Evolutionary conservation across 1,140 invertebrate genomes (phyloP), one percentile per base, ranked within the genome.

Genomic region (Spodoptera litura): DNA sequence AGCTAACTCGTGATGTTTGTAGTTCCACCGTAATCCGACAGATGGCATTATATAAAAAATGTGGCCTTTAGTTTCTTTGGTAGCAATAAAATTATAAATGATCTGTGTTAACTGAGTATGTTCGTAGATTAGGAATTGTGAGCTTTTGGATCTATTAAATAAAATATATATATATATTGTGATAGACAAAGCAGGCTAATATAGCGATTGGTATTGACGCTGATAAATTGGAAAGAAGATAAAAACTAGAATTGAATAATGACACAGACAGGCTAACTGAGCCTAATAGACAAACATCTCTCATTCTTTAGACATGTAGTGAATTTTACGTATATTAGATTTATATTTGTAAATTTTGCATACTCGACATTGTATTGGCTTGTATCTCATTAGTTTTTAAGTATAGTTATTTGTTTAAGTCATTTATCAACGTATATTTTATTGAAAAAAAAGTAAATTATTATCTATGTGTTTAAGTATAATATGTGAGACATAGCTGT

Each of bases 311-410:
- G 55, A 55, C 20, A 15, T 55, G 27, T 71, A 71, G 68, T 11
- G 51, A 38, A 56, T 71, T 38, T 38, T 55, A 31, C 31, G 44
- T 56, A 35, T 56, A 52, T 70, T 70, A 44, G 49, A 31, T 71
- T 71, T 55, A 20, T 56, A 15, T 49, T 49, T 71, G 52, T 55
- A 15, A 35, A 38, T 13, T 20, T 20, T 59, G 53, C 52, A 13
- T 71, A 20, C 31, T 56, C 13, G 10, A 15, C 5, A 53, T 38
- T 71, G 68, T 71, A 71, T 71, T 71, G 68, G 68, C 53, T 55
- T 11, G 68, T 71, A 74, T 74, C 72, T 74, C 72, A 61, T 61
- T 61, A 74, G 72, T 51, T 61, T 61, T n/a, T 74, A 74, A 74
- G 72, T n/a, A 51, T 27, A 74, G 56, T 61, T 61, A 51, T 74